Base-by-base conservation (phyloP, 2,888 invertebrate species). In the Drosophila atripex region DNA sequence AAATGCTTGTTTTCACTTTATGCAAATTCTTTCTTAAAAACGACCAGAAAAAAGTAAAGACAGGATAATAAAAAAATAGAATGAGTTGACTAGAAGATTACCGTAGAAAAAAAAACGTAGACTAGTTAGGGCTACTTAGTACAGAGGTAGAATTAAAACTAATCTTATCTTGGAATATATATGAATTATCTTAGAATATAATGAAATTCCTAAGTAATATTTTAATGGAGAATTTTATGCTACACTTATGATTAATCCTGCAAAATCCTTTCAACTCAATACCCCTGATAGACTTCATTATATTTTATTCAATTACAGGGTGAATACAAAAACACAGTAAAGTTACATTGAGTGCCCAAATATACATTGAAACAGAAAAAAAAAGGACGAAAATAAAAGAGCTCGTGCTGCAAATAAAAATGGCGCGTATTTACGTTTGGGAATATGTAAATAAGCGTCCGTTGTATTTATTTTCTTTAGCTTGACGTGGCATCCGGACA, bases 1-100 rank as follows among this genome's bases (percentile, higher is more conserved):
- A 89, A 89, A 90, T 86, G 86, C 85, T 88, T 89, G 90, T 90
- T 89, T 89, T 84, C 89, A 89, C 90, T 89, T 90, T 89, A 89
- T 89, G 90, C 83, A 90, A 89, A 89, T 89, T 86, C 85, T 80
- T 60, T 45, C 53, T 54, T 77, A 77, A 75, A 82, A 71, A 58
- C 63, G 73, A 71, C 69, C 64, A 59, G 53, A 53, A 55, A 54
- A 49, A 14, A 43, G 51, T 30, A 56, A 59, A 12, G 18, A 57
- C 45, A 50, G 52, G 66, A 52, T 43, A 65, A 66, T 46, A 52
- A 46, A 51, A 52, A 18, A 7, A 7, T 35, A n/a, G 7, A 35
- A 35, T 14, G 35, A 3, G 0, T 45, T 49, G 71, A 71, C 47
- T 8, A 3, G 3, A 2, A 7, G 35, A 7, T n/a, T 35, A 35